phyloP scores from a whole-genome alignment of 2,888 invertebrate genomes.

The Eristalinus aeneus region DNA sequence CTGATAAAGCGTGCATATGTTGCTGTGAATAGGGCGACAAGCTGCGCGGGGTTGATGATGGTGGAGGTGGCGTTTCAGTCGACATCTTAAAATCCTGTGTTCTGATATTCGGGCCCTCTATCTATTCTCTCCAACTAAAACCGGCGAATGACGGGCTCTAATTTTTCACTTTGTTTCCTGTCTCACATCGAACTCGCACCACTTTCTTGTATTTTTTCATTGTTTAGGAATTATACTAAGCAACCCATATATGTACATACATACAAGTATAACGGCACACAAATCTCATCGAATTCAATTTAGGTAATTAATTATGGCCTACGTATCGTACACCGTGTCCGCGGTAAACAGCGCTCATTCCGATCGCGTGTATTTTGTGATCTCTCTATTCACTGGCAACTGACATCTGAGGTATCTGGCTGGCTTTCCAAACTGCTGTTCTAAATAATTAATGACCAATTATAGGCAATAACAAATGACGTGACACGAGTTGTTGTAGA shows the following conservation, averaged over 20 bases:
- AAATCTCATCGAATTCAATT: slow-evolving; percentile 44
- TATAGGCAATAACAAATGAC: slow-evolving; percentile 58
- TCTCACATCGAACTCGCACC: slow-evolving; percentile 63
- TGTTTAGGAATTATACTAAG: slow-evolving; percentile 27
- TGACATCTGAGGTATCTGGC: not conserved
- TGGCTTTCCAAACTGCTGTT: slow-evolving; percentile 23
- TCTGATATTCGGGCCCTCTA: slow-evolving; percentile 10
- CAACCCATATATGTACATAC: slow-evolving; percentile 10
- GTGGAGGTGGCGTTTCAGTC: slow-evolving; percentile 73
- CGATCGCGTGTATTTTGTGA: slow-evolving; percentile 54
- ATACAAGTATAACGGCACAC: slow-evolving; percentile 37
- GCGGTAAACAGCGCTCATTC: slow-evolving; percentile 60
- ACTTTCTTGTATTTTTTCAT: slow-evolving; percentile 64
- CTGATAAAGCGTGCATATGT: slow-evolving; percentile 11
- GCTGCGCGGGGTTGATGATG: slow-evolving; percentile 52
- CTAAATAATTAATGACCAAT: slow-evolving; percentile 63
- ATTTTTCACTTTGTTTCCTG: slow-evolving; percentile 43
- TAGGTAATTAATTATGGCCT: slow-evolving; percentile 36
- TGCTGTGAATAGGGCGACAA: slow-evolving; percentile 53
- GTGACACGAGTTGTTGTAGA: slow-evolving; percentile 50
- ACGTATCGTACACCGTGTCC: slow-evolving; percentile 33
- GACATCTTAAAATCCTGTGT: slow-evolving; percentile 69
- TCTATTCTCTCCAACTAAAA: not conserved
- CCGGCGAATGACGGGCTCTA: slow-evolving; percentile 25
- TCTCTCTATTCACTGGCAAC: slow-evolving; percentile 34